Percentiles rank a stretch among this genome's conserved stretches.
Conservation (phyloP, 2,797 vertebrate species). For the Cyclura pinguis region DNA sequence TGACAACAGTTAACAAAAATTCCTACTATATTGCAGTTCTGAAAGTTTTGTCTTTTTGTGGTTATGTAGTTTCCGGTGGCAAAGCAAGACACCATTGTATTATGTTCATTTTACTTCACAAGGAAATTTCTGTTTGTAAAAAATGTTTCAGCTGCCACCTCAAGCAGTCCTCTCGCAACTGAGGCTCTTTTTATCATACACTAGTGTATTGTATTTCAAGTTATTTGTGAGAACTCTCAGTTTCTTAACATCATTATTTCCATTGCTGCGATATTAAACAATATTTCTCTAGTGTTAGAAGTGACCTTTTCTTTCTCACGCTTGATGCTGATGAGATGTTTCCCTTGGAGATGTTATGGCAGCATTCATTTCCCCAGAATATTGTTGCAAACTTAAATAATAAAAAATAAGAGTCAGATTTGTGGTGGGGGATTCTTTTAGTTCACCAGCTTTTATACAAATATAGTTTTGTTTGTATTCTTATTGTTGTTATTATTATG, state of each 20-base stretch:
- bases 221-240: background rate
- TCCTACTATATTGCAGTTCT: background rate
- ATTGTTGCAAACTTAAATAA: background rate
- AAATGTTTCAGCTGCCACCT: background rate
- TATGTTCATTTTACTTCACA: background rate
- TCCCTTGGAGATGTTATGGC: background rate
- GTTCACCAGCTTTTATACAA: background rate
- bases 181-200: background rate
- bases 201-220: background rate
- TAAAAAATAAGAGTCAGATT: background rate
- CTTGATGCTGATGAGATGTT: background rate
- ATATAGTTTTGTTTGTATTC: background rate
- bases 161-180: background rate
- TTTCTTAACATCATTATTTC: background rate
- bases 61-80: background rate
- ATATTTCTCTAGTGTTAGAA: background rate
- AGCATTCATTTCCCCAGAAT: background rate
- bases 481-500: no score
- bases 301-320: background rate
- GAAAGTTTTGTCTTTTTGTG: background rate
- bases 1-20: background rate
- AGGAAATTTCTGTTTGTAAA: background rate
- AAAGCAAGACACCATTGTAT: background rate
- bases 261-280: background rate
- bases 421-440: background rate